These are phyloP conservation scores for Muricea muricata DNA, from an alignment of 92 coral and sea anemone genomes.

Conservation along the genomic window DNA sequence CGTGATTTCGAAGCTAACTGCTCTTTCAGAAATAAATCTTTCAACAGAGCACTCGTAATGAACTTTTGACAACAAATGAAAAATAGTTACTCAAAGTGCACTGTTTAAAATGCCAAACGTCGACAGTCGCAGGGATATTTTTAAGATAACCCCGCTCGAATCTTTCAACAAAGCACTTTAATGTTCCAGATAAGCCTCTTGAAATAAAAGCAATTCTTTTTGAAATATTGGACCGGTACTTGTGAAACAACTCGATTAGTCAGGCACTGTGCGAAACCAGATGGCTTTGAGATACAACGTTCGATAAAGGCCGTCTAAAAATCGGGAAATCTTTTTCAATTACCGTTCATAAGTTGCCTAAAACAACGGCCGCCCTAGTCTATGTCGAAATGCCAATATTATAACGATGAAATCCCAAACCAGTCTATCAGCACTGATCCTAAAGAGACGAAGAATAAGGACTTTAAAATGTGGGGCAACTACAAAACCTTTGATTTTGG, in stretches of 20 bases:
- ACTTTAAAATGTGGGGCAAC: no score
- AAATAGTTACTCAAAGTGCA: no score
- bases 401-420: background rate
- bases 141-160: background rate
- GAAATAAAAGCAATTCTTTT: background rate
- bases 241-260: background rate
- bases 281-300: background rate
- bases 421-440: no score
- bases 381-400: background rate
- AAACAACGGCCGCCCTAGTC: background rate
- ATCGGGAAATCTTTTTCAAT: background rate
- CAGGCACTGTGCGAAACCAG: background rate
- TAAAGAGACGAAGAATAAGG: no score
- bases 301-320: background rate
- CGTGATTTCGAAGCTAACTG: no score
- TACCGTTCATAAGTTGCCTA: background rate
- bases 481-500: background rate
- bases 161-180: background rate
- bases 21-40: no score
- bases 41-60: no score
- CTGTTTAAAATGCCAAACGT: no score
- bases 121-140: background rate
- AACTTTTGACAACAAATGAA: no score
- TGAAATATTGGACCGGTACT: background rate
- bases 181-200: background rate